phyloP scores from a whole-genome alignment of 2,888 invertebrate species.

The Lordiphosa andalusiaca region DNA sequence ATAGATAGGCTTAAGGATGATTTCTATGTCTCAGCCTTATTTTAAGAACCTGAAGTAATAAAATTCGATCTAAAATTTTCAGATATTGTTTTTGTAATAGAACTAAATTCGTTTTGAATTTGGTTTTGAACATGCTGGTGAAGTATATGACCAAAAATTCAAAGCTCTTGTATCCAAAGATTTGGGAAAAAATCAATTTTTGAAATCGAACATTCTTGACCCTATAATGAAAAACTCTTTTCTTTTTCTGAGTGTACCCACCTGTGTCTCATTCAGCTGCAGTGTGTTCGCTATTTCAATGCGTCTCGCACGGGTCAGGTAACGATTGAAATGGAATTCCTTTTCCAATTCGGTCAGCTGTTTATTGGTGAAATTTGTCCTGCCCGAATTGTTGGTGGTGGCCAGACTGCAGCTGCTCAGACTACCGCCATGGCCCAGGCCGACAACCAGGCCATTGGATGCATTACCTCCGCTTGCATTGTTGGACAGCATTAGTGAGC shows the following conservation, averaged over 20 bases:
- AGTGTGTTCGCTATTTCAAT: constrained; percentile 98
- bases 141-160: no score
- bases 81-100: no score
- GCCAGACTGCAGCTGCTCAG: constrained; percentile 73
- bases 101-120: no score
- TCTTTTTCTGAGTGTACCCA: constrained; percentile 37
- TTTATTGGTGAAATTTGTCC: constrained; percentile 99
- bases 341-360: constrained; percentile 99
- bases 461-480: constrained; percentile 37
- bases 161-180: no score
- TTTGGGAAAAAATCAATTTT: no score
- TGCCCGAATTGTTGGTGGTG: constrained; percentile 89
- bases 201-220: no score
- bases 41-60: no score
- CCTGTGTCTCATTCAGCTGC: constrained; percentile 97
- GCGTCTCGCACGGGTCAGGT: constrained; percentile 96
- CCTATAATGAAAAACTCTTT: no score
- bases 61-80: no score
- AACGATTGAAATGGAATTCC: constrained; percentile 99
- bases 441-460: constrained; percentile 44
- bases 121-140: no score
- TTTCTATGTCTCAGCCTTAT: no score
- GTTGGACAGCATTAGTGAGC: constrained; percentile 66
- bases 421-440: constrained; percentile 80
- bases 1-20: no score